Evolutionary conservation across 2,888 invertebrate species (phyloP).

Genomic region (Mythimna impura): DNA sequence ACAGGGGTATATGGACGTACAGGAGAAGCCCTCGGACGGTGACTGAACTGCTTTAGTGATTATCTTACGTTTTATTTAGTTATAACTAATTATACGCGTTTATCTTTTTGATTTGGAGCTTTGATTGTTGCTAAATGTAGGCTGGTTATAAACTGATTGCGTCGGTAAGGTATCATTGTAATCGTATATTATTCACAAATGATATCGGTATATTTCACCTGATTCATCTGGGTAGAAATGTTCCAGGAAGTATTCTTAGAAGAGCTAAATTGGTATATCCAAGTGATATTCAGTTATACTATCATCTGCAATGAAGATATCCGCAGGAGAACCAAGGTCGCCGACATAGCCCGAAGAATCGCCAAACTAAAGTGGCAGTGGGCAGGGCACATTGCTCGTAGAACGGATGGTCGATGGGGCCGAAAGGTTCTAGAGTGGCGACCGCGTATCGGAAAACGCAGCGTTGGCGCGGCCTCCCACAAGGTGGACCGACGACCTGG

Average conservation of each 20-base stretch:
- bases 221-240: background rate
- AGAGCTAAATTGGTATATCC: background rate
- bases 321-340: too few species aligned
- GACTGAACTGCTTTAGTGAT: conserved; percentile 61
- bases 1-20: conserved; percentile 85
- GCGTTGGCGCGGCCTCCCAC: too few species aligned
- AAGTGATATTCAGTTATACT: background rate
- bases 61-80: conserved; percentile 51
- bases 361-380: too few species aligned
- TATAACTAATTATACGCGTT: conserved; percentile 54
- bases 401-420: too few species aligned
- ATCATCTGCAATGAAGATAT: background rate
- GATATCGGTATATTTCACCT: background rate
- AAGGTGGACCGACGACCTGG: too few species aligned
- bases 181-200: background rate
- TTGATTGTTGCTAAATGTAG: conserved; percentile 31
- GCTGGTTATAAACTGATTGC: background rate
- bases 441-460: too few species aligned
- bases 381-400: too few species aligned
- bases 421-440: too few species aligned
- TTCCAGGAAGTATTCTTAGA: background rate
- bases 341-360: too few species aligned
- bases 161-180: background rate
- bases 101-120: conserved; percentile 29
- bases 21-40: conserved; percentile 77